Evolutionary conservation across 2,113 vertebrate genomes (phyloP).

Genomic region (Lates calcarifer): DNA sequence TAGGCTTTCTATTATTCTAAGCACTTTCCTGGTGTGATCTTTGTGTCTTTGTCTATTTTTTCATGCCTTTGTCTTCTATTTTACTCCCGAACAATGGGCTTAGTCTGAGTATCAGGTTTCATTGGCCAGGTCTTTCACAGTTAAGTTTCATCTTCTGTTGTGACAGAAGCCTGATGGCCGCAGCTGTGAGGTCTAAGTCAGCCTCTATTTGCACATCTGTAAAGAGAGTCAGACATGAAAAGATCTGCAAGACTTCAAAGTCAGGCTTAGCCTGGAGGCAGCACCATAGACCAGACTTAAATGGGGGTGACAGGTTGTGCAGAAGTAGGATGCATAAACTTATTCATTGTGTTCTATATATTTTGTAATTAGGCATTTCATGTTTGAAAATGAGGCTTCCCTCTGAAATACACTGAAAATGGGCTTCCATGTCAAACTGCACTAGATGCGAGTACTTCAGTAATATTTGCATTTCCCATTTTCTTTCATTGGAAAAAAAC

Average conservation of each 20-base stretch:
- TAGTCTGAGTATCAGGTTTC: neutral
- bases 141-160: constrained; percentile 8
- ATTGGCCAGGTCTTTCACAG: neutral
- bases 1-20: neutral
- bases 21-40: too few species aligned
- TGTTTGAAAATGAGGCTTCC: too few species aligned
- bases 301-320: neutral
- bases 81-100: constrained; percentile 6
- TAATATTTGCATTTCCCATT: neutral
- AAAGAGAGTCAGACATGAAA: constrained; percentile 29
- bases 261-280: neutral
- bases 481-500: neutral
- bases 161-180: neutral
- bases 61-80: neutral
- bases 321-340: neutral
- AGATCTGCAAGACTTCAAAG: neutral
- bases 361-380: neutral
- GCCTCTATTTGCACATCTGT: neutral
- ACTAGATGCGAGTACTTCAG: neutral
- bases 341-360: neutral
- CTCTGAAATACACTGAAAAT: too few species aligned
- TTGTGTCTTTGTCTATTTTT: neutral
- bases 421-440: too few species aligned
- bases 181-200: constrained; percentile 31
- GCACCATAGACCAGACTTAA: too few species aligned